Percentiles rank a stretch among this genome's conserved stretches.
Evolutionary conservation across 2,888 invertebrate genomes (phyloP).

Genomic region (Poecilobothrus nobilitatus): DNA sequence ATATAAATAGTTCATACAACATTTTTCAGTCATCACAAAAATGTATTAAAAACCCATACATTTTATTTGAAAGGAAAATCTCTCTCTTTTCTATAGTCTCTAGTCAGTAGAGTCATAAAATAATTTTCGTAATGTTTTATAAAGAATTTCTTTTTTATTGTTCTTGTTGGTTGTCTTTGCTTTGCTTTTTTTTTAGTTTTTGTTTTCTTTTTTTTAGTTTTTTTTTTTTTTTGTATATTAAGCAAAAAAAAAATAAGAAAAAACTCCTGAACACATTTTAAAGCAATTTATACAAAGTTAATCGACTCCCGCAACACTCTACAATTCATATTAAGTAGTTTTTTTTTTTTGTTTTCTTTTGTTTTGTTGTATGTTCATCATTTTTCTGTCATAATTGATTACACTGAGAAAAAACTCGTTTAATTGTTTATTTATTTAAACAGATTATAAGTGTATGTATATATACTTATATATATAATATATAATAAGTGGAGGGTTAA

Average conservation of each 20-base stretch:
- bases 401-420: too few species aligned
- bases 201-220: neutral
- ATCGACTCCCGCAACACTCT: conserved; percentile 27
- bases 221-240: neutral
- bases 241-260: too few species aligned
- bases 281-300: conserved; percentile 28
- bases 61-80: neutral
- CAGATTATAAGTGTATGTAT: too few species aligned
- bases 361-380: neutral
- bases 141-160: too few species aligned
- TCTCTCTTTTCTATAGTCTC: neutral
- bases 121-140: neutral
- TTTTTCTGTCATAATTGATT: neutral
- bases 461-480: too few species aligned
- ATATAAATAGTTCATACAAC: too few species aligned
- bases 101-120: neutral
- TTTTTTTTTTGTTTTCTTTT: too few species aligned
- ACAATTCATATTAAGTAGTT: neutral
- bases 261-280: conserved; percentile 21
- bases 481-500: too few species aligned
- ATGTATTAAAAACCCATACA: too few species aligned
- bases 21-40: too few species aligned
- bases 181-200: neutral
- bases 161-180: too few species aligned
- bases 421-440: too few species aligned